Base-by-base conservation (phyloP, 2,113 vertebrate genomes). In the Clarias magur region DNA sequence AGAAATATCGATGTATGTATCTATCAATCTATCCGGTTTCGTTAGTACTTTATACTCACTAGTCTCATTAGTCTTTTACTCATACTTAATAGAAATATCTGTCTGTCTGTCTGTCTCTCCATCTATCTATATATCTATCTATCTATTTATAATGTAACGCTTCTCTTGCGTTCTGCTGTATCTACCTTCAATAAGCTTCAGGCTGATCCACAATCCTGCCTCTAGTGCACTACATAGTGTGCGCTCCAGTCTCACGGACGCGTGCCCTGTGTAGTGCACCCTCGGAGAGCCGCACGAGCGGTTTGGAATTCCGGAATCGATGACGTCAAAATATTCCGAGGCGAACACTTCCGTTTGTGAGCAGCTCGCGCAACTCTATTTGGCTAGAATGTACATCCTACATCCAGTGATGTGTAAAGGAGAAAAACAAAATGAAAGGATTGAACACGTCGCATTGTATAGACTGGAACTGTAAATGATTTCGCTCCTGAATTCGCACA, bases 341-440 rank as follows among this genome's bases (percentile, higher is more conserved):
- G 8, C 3, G 21, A 25, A 60, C n/a, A 86, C 70, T 86, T 86
- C 60, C 70, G 25, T 86, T 70, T 68, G 59, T 12, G 12, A 68
- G 30, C n/a, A 54, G 60, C 34, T 85, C 84, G 27, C 42, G 27
- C 73, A 23, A 4, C 4, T 76, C 11, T 48, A 8, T 48, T 48
- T 9, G 17, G 59, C 10, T 23, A 3, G n/a, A 38, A 30, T 53
- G 6, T 53, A 53, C 34, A 38, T 54, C 17, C 13, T 63, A 1
- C 9, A 73, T 7, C 3, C 3, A 30, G 48, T 34, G 42, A 34
- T 21, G 42, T 57, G 27, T 16, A 10, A 57, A 73, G 27, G 4
- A 63, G 25, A 63, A 72, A 73, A 83, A 0, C 9, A 78, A 85
- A 34, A 34, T 34, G 30, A 34, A 34, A 63, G 11, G 23, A 27